Percentiles rank a stretch among this genome's conserved stretches.
Conservation (phyloP, 2,888 invertebrate genomes). For the Trachelus stipa region DNA sequence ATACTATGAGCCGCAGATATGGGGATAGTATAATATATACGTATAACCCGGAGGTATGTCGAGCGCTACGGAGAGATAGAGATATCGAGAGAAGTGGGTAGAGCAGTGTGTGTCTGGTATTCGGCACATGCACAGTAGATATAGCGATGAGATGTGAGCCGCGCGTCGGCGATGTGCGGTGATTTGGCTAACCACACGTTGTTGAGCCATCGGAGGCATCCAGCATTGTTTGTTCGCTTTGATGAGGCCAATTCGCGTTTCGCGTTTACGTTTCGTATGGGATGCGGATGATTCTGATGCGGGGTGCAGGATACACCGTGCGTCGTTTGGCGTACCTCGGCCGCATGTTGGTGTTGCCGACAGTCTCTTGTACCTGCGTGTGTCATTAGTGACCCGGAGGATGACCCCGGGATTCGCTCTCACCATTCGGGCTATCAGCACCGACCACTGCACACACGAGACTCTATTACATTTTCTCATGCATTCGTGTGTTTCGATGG, state of each 20-base stretch:
- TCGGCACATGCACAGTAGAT: constrained; percentile 19
- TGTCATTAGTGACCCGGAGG: constrained; percentile 63
- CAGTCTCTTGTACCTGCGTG: constrained; percentile 42
- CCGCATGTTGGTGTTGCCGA: constrained; percentile 24
- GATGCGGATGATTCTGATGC: constrained; percentile 27
- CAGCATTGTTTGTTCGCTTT: constrained; percentile 66
- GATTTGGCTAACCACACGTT: constrained; percentile 67
- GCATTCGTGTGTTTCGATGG: neutral
- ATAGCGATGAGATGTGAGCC: constrained; percentile 12
- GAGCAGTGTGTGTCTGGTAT: constrained; percentile 11
- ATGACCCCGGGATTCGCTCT: constrained; percentile 58
- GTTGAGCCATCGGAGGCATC: constrained; percentile 62
- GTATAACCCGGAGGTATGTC: neutral
- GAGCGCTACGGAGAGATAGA: constrained; percentile 8
- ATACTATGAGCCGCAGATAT: neutral
- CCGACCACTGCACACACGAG: constrained; percentile 49
- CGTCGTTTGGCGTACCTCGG: constrained; percentile 24
- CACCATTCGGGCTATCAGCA: constrained; percentile 56
- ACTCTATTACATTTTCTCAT: constrained; percentile 36
- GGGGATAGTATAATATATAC: constrained; percentile 2
- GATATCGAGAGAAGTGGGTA: neutral
- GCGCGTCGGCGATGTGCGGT: constrained; percentile 44
- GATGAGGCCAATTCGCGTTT: constrained; percentile 66
- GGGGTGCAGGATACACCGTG: constrained; percentile 7
- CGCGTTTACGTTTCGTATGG: constrained; percentile 43